Conservation (phyloP, 1,140 invertebrate genomes). For the Nylanderia fulva region DNA sequence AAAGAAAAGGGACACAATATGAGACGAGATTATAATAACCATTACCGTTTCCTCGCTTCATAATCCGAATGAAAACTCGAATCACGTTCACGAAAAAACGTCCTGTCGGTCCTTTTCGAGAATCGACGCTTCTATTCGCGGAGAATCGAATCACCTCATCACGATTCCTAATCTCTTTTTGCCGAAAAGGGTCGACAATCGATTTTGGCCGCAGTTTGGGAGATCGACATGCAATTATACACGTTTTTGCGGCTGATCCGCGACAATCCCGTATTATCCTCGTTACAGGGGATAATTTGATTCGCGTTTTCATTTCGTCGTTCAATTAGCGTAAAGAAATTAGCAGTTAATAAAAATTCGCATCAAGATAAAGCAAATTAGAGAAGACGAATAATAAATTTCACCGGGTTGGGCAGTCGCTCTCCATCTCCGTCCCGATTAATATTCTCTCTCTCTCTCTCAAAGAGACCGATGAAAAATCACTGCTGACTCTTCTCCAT, state of each 20-base stretch:
- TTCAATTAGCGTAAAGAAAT: not conserved
- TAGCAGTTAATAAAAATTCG: not conserved
- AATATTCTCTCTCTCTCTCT: conserved; percentile 26
- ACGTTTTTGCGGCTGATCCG: conserved; percentile 38
- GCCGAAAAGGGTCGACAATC: not conserved
- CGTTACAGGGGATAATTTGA: not conserved
- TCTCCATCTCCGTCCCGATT: conserved; percentile 2
- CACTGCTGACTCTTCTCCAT: not conserved
- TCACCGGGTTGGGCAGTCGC: not conserved
- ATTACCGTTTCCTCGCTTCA: not conserved
- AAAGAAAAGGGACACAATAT: not conserved
- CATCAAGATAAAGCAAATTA: not conserved
- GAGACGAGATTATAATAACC: conserved; percentile 5
- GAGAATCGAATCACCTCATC: not conserved
- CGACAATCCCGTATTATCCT: not conserved
- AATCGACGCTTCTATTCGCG: not conserved
- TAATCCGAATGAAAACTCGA: conserved; percentile 12
- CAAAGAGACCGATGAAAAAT: conserved; percentile 25
- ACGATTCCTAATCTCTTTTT: not conserved
- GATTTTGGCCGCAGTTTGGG: not conserved
- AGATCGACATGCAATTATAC: conserved; percentile 21
- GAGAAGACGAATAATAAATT: conserved; percentile 12
- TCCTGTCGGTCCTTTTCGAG: not conserved
- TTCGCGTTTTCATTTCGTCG: not conserved
- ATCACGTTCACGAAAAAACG: not conserved